These are phyloP conservation scores for Drosophila parabipectinata DNA, from an alignment of 1,140 invertebrate genomes.

Conservation along the genomic window DNA sequence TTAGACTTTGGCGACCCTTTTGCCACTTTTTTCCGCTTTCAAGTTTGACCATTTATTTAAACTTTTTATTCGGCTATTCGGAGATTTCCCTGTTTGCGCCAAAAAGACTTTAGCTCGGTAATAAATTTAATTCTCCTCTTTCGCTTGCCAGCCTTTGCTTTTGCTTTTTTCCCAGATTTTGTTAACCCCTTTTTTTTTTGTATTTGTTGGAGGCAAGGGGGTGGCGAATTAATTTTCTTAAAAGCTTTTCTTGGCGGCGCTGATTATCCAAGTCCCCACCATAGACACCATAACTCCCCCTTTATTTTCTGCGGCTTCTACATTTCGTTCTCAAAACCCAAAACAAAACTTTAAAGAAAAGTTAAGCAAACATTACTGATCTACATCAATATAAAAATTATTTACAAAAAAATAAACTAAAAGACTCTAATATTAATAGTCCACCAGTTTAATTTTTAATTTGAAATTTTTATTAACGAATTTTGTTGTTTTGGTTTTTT, in stretches of 20 bases:
- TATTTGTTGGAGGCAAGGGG: slow-evolving; percentile 39
- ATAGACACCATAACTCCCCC: not conserved
- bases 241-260: slow-evolving; percentile 79
- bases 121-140: slow-evolving; percentile 65
- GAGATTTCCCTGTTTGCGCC: slow-evolving; percentile 65
- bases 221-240: slow-evolving; percentile 77
- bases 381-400: not conserved
- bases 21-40: slow-evolving; percentile 57
- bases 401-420: not conserved
- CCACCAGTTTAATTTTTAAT: not conserved
- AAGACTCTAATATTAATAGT: not conserved
- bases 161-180: slow-evolving; percentile 9
- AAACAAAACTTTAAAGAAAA: not conserved
- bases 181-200: slow-evolving; percentile 61
- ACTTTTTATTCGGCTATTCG: slow-evolving; percentile 60
- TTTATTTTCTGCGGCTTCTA: not conserved
- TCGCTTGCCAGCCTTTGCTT: not conserved
- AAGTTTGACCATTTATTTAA: slow-evolving; percentile 79
- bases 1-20: slow-evolving; percentile 1
- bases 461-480: slow-evolving; percentile 47
- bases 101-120: slow-evolving; percentile 49
- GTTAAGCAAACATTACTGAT: not conserved
- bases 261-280: slow-evolving; percentile 65
- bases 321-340: slow-evolving; percentile 13
- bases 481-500: not conserved